Base-by-base conservation (phyloP, 2,888 invertebrate genomes). In the Actias luna region DNA sequence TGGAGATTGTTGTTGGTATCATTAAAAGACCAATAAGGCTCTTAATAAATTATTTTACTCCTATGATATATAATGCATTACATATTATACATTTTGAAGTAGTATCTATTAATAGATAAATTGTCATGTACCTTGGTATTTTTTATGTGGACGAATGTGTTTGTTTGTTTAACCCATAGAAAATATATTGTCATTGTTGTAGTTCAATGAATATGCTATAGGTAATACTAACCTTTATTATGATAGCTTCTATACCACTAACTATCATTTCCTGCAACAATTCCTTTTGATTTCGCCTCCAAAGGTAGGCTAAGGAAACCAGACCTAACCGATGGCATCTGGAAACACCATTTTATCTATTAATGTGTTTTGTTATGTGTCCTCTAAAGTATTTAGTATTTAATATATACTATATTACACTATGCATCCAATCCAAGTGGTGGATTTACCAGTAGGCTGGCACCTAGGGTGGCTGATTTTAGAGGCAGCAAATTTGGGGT, bases 201-300 rank as follows among this genome's bases (percentile, higher is more conserved):
- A 50, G 22, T 50, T 8, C 22, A 50, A 0, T 12, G 46, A 22
- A 50, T 25, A 5, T 25, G 25, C 22, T 12, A 12, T 50, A 16
- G 8, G 14, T 0, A 18, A 57, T 1, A 71, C 73, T 68, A 67
- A 99, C 98, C 95, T 99, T 99, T 74, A 99, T 98, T 66, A 99
- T 94, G 78, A 99, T 96, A 63, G 99, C 99, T 82, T 98, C 95
- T 69, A 99, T 94, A 76, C 96, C 95, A 84, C 96, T 97, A 74
- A 95, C 95, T 81, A 99, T 98, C 99, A 99, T 99, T 94, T 99
- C 99, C 84, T 97, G 95, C 64, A 99, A 92, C 69, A 99, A 93
- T 87, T 98, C 97, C 79, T 95, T 95, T 93, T 99, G 99, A 88
- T 99, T 97, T 82, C 98, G 93, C 86, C 97, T 95, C 99, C 99